Conservation (phyloP, 1,140 invertebrate genomes). For the Harpegnathos saltator region DNA sequence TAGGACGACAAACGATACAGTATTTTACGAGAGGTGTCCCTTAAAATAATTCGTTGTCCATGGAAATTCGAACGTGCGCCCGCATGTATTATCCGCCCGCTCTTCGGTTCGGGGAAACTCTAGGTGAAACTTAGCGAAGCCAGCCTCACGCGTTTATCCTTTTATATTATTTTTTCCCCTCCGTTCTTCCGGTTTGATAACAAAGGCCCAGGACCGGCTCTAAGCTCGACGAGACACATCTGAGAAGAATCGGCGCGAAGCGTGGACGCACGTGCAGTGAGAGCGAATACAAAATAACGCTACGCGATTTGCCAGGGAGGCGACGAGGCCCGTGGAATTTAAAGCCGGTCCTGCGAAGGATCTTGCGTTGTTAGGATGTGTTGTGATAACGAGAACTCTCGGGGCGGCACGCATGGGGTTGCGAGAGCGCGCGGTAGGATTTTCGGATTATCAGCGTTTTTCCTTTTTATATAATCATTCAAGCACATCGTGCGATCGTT, state of each 20-base stretch:
- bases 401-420: not conserved
- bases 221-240: not conserved
- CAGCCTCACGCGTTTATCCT: conserved; percentile 33
- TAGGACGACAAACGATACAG: conserved; percentile 1
- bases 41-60: conserved; percentile 62
- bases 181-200: conserved; percentile 17
- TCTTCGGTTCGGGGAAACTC: no score
- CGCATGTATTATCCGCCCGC: not conserved
- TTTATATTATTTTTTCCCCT: not conserved
- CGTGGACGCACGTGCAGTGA: no score
- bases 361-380: not conserved
- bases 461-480: not conserved
- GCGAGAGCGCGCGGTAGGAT: not conserved
- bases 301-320: not conserved
- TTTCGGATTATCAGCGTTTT: not conserved
- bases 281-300: no score
- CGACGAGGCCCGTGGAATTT: not conserved
- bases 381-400: not conserved
- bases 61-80: conserved; percentile 32
- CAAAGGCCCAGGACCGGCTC: conserved; percentile 11
- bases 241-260: not conserved
- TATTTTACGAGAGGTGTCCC: not conserved
- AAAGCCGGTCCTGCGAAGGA: not conserved
- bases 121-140: conserved; percentile 27
- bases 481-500: not conserved